A percentile compares a stretch with the other conserved stretches of the same genome.
These are phyloP conservation scores for Catonia carolina DNA, from an alignment of 2,888 invertebrate species.

Conservation along the genomic window DNA sequence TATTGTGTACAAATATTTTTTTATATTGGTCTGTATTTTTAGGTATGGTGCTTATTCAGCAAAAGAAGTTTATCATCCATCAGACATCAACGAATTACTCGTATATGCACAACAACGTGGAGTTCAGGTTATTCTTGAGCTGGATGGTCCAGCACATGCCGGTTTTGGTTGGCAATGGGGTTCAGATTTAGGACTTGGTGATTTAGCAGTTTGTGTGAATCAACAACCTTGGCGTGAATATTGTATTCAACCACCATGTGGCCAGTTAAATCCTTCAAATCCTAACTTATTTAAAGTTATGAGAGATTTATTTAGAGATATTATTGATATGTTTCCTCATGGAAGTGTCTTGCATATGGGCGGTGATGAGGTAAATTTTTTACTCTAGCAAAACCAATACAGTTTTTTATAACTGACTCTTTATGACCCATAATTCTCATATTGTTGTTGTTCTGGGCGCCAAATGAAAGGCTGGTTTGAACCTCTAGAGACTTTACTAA, in stretches of 20 bases:
- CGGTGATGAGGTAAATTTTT: constrained; percentile 51
- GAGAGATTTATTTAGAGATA: constrained; percentile 60
- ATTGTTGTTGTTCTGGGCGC: too few relatives aligned
- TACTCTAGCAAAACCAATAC: too few relatives aligned
- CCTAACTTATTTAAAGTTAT: constrained; percentile 60
- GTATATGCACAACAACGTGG: constrained; percentile 73
- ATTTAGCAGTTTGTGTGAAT: constrained; percentile 60
- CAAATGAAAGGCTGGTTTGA: too few relatives aligned
- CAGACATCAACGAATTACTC: constrained; percentile 60
- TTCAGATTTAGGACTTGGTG: constrained; percentile 49
- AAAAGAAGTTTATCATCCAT: constrained; percentile 58
- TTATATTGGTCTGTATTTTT: too few relatives aligned
- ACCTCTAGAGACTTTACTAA: too few relatives aligned
- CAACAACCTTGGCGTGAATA: constrained; percentile 61
- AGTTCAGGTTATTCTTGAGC: constrained; percentile 77
- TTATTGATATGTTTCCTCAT: constrained; percentile 51
- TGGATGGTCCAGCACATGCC: constrained; percentile 82
- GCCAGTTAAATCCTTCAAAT: constrained; percentile 75
- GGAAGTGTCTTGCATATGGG: constrained; percentile 69
- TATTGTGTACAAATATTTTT: too few relatives aligned
- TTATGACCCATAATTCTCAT: too few relatives aligned
- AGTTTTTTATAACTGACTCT: not conserved
- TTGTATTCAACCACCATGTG: constrained; percentile 79
- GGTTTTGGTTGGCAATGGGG: constrained; percentile 81
- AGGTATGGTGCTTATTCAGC: constrained; percentile 69